phyloP scores from a whole-genome alignment of 2,888 invertebrate species.

The Acleris cristana region DNA sequence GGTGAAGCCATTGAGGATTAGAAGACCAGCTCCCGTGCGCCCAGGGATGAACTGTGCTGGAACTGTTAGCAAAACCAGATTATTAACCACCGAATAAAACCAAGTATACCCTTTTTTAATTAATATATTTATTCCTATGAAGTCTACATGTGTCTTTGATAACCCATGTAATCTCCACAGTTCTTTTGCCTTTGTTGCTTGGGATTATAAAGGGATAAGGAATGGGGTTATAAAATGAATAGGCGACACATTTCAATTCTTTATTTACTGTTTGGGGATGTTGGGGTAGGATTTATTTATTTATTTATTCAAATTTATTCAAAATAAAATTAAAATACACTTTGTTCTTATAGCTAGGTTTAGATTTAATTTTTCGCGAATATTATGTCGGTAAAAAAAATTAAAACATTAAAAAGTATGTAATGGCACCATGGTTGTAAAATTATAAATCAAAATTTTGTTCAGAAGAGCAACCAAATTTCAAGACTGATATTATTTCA shows the following conservation, averaged over 20 bases:
- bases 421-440: constrained; percentile 75
- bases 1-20: constrained; percentile 76
- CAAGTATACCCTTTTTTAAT: constrained; percentile 42
- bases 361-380: constrained; percentile 1
- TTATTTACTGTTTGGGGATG: constrained; percentile 20
- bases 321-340: constrained; percentile 29
- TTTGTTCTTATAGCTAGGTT: constrained; percentile 35
- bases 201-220: constrained; percentile 1
- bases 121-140: constrained; percentile 21
- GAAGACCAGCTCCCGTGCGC: constrained; percentile 71
- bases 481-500: constrained; percentile 47
- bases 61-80: constrained; percentile 62
- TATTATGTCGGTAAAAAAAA: neutral
- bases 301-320: constrained; percentile 10
- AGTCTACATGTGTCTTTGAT: constrained; percentile 17
- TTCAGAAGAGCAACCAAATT: constrained; percentile 56
- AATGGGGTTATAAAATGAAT: constrained; percentile 14
- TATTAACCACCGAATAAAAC: constrained; percentile 47
- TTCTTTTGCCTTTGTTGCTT: constrained; percentile 10
- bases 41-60: constrained; percentile 78
- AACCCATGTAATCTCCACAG: constrained; percentile 25
- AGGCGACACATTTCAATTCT: constrained; percentile 7
- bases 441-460: constrained; percentile 42
- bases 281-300: constrained; percentile 35
- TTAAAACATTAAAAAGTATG: constrained; percentile 41